A percentile compares a stretch with the other conserved stretches of the same genome.
phyloP scores from a whole-genome alignment of 2,888 invertebrate species.

The Sylvicola fuscatus region DNA sequence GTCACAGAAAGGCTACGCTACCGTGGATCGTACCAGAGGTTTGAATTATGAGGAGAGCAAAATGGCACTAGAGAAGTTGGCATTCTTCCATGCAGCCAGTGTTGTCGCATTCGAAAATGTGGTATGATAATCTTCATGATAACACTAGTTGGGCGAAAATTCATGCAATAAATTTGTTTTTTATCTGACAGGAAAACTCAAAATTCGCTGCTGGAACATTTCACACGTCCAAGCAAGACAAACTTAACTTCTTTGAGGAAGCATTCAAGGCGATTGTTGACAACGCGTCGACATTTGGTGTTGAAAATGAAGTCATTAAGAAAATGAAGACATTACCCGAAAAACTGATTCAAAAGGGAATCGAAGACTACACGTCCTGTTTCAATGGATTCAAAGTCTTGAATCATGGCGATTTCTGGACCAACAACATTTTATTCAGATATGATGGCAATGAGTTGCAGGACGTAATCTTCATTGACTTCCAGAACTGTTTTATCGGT shows the following conservation, averaged over 20 bases:
- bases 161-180: neutral
- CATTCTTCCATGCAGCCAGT: conserved; percentile 7
- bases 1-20: conserved; percentile 5
- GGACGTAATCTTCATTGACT: conserved; percentile 6
- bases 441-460: conserved; percentile 5
- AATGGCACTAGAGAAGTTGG: conserved; percentile 6
- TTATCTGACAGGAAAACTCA: neutral
- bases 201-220: conserved; percentile 6
- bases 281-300: conserved; percentile 5
- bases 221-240: conserved; percentile 4
- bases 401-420: conserved; percentile 8
- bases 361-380: conserved; percentile 5
- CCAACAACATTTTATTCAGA: conserved; percentile 6
- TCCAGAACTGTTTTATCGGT: conserved; percentile 7
- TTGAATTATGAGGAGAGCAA: conserved; percentile 6
- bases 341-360: conserved; percentile 5
- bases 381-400: conserved; percentile 6
- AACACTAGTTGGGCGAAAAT: neutral
- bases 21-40: conserved; percentile 4
- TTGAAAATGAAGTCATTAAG: conserved; percentile 2
- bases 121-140: neutral
- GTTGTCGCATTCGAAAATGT: conserved; percentile 6
- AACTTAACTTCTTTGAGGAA: conserved; percentile 5
- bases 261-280: conserved; percentile 6
- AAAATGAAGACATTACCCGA: conserved; percentile 5